These are phyloP conservation scores for Girardinus metallicus DNA, from an alignment of 2,797 vertebrate genomes.

Conservation along the genomic window DNA sequence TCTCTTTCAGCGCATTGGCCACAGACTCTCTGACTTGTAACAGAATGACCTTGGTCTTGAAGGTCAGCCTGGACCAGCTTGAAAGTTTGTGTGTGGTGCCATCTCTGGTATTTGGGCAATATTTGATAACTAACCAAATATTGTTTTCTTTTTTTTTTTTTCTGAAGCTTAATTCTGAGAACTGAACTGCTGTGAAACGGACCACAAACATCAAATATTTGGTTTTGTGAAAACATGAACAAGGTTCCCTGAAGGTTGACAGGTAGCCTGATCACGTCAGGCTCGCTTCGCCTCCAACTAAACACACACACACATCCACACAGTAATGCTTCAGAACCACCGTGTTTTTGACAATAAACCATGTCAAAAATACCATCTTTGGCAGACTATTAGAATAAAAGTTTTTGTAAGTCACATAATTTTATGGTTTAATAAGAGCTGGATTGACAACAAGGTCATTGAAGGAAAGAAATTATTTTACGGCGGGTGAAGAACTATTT, in stretches of 20 bases:
- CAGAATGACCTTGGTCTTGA: conserved; percentile 21
- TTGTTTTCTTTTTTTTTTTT: conserved; percentile 6
- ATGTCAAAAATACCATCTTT: neutral
- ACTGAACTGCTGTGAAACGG: conserved; percentile 2
- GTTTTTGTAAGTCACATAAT: neutral
- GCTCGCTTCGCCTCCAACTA: neutral
- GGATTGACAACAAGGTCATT: neutral
- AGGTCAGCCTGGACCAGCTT: conserved; percentile 31
- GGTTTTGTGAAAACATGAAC: conserved; percentile 22
- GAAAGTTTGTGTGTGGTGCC: conserved; percentile 26
- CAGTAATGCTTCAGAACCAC: neutral
- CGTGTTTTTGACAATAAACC: neutral
- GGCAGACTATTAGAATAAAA: neutral
- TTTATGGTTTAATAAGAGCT: no score
- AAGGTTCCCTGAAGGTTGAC: conserved; percentile 13
- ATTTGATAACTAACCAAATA: conserved; percentile 33
- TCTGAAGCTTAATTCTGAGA: conserved; percentile 32
- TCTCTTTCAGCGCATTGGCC: conserved; percentile 20
- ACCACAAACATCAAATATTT: conserved; percentile 19
- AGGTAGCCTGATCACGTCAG: neutral
- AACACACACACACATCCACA: neutral
- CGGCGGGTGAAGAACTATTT: neutral
- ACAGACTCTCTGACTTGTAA: conserved; percentile 21
- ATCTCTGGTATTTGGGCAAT: conserved; percentile 44
- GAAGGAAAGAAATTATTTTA: neutral